Conservation (phyloP, 2,797 vertebrate genomes). For the Percopsis omiscomaycus region DNA sequence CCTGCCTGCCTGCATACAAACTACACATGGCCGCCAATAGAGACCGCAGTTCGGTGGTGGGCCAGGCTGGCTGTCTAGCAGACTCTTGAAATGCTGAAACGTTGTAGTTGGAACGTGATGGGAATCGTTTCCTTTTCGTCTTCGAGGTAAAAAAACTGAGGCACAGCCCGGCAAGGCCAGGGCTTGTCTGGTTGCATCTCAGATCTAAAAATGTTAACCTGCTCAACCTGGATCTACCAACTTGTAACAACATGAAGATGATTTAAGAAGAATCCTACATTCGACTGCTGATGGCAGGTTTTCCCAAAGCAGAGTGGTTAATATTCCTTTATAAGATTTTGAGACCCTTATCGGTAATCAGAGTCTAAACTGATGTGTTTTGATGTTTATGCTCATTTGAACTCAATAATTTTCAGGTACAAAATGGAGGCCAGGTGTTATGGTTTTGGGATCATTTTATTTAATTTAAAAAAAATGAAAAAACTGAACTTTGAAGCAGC, state of each 20-base stretch:
- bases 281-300: slow-evolving; percentile 47
- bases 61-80: slow-evolving; percentile 28
- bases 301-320: slow-evolving; percentile 58
- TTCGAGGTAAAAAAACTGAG: slow-evolving; percentile 32
- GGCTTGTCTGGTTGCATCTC: slow-evolving; percentile 23
- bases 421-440: slow-evolving; percentile 36
- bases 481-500: slow-evolving; percentile 58
- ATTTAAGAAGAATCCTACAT: slow-evolving; percentile 1
- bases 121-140: slow-evolving; percentile 21
- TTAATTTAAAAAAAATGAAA: neutral
- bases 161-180: slow-evolving; percentile 18
- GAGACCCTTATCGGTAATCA: slow-evolving; percentile 4
- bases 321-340: slow-evolving; percentile 1
- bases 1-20: slow-evolving; percentile 53
- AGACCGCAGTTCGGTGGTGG: slow-evolving; percentile 33
- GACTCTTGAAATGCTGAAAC: slow-evolving; percentile 18
- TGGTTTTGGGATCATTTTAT: slow-evolving; percentile 71
- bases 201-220: slow-evolving; percentile 22
- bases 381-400: slow-evolving; percentile 35
- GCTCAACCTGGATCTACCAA: slow-evolving; percentile 23
- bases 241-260: slow-evolving; percentile 13
- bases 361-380: slow-evolving; percentile 18
- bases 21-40: slow-evolving; percentile 23
- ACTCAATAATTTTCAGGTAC: slow-evolving; percentile 60
- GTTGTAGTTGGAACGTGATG: slow-evolving; percentile 22